Evolutionary conservation across 2,113 vertebrate species (phyloP).

Genomic region (Ellobius talpinus): DNA sequence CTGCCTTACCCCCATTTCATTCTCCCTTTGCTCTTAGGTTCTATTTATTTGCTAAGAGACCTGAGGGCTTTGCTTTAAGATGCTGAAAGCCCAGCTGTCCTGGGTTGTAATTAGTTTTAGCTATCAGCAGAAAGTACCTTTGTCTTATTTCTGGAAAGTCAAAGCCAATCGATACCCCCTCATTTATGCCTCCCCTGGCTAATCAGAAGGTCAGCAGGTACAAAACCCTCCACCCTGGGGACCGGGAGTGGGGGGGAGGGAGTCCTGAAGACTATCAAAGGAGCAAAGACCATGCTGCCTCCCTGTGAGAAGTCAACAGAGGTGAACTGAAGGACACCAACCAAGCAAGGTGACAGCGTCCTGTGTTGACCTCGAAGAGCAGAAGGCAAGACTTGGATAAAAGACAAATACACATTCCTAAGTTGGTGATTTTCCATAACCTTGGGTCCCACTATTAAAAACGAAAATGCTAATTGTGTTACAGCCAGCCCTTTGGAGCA

Average conservation of each 20-base stretch:
- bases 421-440: background rate
- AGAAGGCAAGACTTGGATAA: background rate
- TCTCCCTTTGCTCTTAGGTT: slow-evolving; percentile 7
- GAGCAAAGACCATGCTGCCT: background rate
- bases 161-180: slow-evolving; percentile 64
- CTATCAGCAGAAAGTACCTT: slow-evolving; percentile 68
- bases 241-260: background rate
- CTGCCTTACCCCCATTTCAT: background rate
- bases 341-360: fast-evolving
- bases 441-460: background rate
- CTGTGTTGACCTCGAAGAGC: background rate
- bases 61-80: slow-evolving; percentile 36
- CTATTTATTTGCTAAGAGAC: slow-evolving; percentile 64
- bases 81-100: slow-evolving; percentile 52
- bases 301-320: background rate
- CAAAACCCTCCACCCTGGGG: slow-evolving; percentile 67
- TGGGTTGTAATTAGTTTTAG: slow-evolving; percentile 75
- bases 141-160: slow-evolving; percentile 75
- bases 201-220: slow-evolving; percentile 73
- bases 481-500: slow-evolving; percentile 58
- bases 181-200: slow-evolving; percentile 68
- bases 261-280: slow-evolving; percentile 36
- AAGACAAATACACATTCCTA: background rate
- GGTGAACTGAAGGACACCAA: slow-evolving; percentile 1
- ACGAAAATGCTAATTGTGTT: slow-evolving; percentile 59